Base-by-base conservation (phyloP, 2,797 vertebrate species). In the Sardinella longiceps region DNA sequence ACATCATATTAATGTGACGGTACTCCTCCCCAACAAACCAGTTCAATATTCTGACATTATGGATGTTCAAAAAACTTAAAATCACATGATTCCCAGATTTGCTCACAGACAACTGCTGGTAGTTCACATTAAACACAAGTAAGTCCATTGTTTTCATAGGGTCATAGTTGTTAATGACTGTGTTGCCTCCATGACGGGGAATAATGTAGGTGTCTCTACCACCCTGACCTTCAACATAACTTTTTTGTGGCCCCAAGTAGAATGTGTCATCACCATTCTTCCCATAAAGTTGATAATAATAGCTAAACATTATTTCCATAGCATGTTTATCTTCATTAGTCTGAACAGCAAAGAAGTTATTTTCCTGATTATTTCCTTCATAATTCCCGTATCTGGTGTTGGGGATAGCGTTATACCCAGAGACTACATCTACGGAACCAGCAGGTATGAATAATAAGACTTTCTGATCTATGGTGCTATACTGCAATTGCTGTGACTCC, bases 241-340 rank as follows among this genome's bases (percentile, higher is more conserved):
- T 93, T 87, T 11, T 92, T 84, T 92, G 92, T 48, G 90, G 91
- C 3, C 92, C 92, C 6, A 93, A 86, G 53, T 86, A 92, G 80
- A 94, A 93, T 0, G 80, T 85, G 82, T 93, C 92, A 85, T 91
- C 88, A 3, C 92, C 91, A 25, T 85, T 81, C 85, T 91, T 84
- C 30, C 92, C 92, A 7, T 89, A 15, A 80, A 93, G 90, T 1
- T 2, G 4, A 83, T 93, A 92, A 45, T 89, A 91, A 82, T 93
- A 93, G 60, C 84, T 92, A 3, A 92, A 80, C 90, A 92, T 91
- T 45, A 88, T 15, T 15, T 91, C 87, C 46, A 85, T 86, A 30
- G 14, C 0, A 0, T 86, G 12, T 10, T 83, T 0, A 0, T 90
- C 85, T 2, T 51, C 1, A 45, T 84, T 77, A 43, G 82, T 85